Evolutionary conservation across 2,888 invertebrate genomes (phyloP), one percentile per base, ranked within the genome.

Genomic region (Dryadula phaetusa): DNA sequence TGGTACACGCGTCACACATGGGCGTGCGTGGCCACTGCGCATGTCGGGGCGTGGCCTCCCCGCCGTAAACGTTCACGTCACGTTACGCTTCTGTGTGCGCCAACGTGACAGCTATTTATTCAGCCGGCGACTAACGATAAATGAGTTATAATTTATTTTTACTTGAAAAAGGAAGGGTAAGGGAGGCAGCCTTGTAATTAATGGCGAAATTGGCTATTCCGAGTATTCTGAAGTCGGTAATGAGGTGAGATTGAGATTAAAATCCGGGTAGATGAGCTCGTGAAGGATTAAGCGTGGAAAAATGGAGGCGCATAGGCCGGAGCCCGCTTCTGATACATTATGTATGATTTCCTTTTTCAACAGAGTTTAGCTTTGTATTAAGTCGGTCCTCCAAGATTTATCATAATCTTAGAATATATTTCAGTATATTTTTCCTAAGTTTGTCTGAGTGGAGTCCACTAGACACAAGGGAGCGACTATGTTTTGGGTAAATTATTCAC

Each of bases 111-210:
- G 82, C 84, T 84, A 87, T 89, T 88, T 88, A 88, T 88, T 84
- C 82, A 70, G 80, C 80, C 79, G 79, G 81, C 81, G 80, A 80
- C 77, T 81, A 77, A 88, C 88, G 86, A 92, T 91, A 92, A 92
- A 92, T 91, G 91, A 88, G 85, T 92, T 90, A 91, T 88, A 90
- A 92, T 92, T 92, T 91, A 91, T 92, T 92, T 92, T 92, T 91
- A 89, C 92, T 83, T 84, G 85, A 85, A 90, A 90, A 88, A 86
- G 88, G 88, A 85, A 86, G 88, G 87, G 89, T 86, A 84, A 82
- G 83, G 84, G 83, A 80, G 84, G 80, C 78, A 74, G 77, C 80
- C 77, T 72, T 62, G 88, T 90, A 92, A 91, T 92, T 92, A 92
- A 92, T 92, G 91, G 82, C 80, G 84, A 85, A 91, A 92, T 92